Evolutionary conservation across 2,888 invertebrate species (phyloP).

Genomic region (Andrena trimmerana): DNA sequence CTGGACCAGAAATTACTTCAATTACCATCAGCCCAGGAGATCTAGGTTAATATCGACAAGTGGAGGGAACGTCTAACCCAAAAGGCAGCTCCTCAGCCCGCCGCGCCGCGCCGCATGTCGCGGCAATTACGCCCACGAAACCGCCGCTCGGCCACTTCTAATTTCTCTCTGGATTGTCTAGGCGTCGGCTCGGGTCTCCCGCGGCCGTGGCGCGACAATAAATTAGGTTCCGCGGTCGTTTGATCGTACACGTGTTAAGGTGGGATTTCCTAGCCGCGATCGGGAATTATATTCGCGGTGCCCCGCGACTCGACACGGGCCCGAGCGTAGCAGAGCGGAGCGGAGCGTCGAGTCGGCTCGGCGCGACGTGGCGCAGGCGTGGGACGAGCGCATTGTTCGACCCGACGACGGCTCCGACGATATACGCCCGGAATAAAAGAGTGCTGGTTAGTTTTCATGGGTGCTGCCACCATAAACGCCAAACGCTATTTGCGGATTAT

Average conservation of each 20-base stretch:
- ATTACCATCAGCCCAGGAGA: too few relatives aligned
- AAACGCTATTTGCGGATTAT: slow-evolving; percentile 67
- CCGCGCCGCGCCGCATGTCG: slow-evolving; percentile 36
- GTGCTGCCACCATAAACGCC: slow-evolving; percentile 67
- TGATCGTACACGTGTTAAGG: slow-evolving; percentile 53
- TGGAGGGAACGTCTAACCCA: not conserved
- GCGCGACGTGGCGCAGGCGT: slow-evolving; percentile 67
- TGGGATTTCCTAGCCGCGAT: not conserved
- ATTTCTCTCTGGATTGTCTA: slow-evolving; percentile 67
- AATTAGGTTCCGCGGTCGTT: slow-evolving; percentile 66
- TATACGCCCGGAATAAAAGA: slow-evolving; percentile 57
- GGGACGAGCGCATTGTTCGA: slow-evolving; percentile 64
- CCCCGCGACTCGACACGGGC: not conserved
- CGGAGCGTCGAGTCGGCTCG: slow-evolving; percentile 9
- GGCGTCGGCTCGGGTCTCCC: slow-evolving; percentile 30
- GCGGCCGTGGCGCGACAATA: slow-evolving; percentile 50
- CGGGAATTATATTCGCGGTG: not conserved
- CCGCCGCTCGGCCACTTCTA: slow-evolving; percentile 48
- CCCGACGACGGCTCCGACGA: slow-evolving; percentile 55
- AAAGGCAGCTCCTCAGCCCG: not conserved
- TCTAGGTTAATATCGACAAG: too few relatives aligned
- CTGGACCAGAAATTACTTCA: too few relatives aligned
- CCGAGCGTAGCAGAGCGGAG: not conserved
- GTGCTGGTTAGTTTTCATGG: slow-evolving; percentile 56
- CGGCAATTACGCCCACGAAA: slow-evolving; percentile 71